phyloP scores from a whole-genome alignment of 2,888 invertebrate genomes.

The Xestia c-nigrum region DNA sequence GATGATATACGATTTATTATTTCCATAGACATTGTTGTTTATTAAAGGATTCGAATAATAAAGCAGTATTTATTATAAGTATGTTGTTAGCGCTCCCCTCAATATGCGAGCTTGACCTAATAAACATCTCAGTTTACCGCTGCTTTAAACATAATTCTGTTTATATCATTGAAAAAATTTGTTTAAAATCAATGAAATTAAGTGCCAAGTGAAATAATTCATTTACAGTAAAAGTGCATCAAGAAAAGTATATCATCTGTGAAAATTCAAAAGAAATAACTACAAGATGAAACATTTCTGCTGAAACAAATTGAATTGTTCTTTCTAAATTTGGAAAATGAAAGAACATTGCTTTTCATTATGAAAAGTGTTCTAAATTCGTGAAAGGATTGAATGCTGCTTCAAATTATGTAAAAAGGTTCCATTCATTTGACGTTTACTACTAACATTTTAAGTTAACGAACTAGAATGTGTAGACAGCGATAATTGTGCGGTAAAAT shows the following conservation, averaged over 20 bases:
- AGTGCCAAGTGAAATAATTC: not conserved
- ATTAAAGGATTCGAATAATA: not conserved
- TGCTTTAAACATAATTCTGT: not conserved
- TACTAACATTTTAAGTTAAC: not conserved
- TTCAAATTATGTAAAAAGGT: not conserved
- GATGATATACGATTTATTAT: not conserved
- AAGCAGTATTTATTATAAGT: not conserved
- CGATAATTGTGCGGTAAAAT: slow-evolving; percentile 18
- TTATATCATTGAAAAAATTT: not conserved
- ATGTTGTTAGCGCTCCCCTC: not conserved
- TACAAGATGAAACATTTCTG: not conserved
- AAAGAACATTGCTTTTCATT: not conserved
- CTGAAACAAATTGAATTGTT: not conserved
- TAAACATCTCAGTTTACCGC: not conserved
- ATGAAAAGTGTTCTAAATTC: not conserved
- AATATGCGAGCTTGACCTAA: not conserved
- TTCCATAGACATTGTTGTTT: not conserved
- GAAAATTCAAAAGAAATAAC: not conserved
- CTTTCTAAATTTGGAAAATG: not conserved
- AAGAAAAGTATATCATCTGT: not conserved
- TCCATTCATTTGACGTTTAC: not conserved
- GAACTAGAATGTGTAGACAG: not conserved
- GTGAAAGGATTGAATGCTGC: not conserved
- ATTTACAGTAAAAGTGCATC: not conserved
- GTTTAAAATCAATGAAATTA: not conserved